Percentiles rank a stretch among this genome's conserved stretches.
These are phyloP conservation scores for Ennomos quercinarius DNA, from an alignment of 2,888 invertebrate genomes.

Conservation along the genomic window DNA sequence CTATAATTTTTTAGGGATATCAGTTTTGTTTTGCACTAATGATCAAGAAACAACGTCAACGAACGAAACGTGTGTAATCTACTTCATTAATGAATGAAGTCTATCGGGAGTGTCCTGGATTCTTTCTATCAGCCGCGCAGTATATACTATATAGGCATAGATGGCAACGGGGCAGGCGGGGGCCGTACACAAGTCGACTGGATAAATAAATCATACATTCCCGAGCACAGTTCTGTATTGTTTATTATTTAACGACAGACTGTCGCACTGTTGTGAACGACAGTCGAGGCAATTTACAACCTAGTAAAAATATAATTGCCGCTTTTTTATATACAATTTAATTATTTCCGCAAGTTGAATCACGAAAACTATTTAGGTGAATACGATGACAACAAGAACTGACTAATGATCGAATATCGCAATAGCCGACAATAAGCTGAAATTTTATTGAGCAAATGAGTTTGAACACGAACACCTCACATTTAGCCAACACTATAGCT, in stretches of 20 bases:
- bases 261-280: conserved; percentile 20
- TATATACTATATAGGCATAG: conserved; percentile 9
- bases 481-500: not conserved
- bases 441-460: conserved; percentile 3
- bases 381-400: not conserved
- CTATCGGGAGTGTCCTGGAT: conserved; percentile 30
- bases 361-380: conserved; percentile 1
- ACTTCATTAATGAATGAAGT: conserved; percentile 26
- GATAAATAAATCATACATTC: conserved; percentile 47
- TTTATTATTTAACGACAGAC: conserved; percentile 37
- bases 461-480: not conserved
- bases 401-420: not conserved
- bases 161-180: conserved; percentile 12
- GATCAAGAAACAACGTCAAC: not conserved
- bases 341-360: conserved; percentile 6
- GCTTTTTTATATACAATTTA: conserved; percentile 3
- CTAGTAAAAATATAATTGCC: conserved; percentile 14
- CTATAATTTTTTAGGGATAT: too few relatives aligned
- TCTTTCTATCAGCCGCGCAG: conserved; percentile 26
- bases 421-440: conserved; percentile 1
- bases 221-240: conserved; percentile 43
- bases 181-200: conserved; percentile 28
- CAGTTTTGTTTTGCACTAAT: too few relatives aligned
- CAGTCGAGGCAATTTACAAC: conserved; percentile 12
- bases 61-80: conserved; percentile 1